Evolutionary conservation across 2,797 vertebrate genomes (phyloP), one percentile per base, ranked within the genome.

Genomic region (Takifugu rubripes): DNA sequence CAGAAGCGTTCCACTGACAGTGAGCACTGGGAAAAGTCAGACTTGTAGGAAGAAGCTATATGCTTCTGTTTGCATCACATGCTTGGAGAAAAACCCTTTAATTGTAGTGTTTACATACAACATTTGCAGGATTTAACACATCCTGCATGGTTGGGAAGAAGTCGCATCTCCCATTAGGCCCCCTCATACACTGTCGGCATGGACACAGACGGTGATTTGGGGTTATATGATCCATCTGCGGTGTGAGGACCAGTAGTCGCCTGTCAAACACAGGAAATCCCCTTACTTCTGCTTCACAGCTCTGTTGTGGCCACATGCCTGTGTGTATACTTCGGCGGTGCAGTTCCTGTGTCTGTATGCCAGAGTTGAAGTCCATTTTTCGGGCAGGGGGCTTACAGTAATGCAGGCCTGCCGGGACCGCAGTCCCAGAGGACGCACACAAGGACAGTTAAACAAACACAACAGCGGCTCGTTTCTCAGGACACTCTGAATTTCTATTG

Each of bases 251-350:
- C 83, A 72, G 84, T 53, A 59, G 72, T 69, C 33, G 42, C 68
- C 70, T 66, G 68, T 64, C 75, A 55, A 64, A 81, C 66, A 64
- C 74, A 86, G 84, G 86, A 87, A 87, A 86, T 84, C 82, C 86
- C 84, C 83, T 78, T 72, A 79, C 81, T 85, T 78, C 83, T 81
- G 76, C 78, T 54, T 59, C 49, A 15, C 59, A 2, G 68, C 62
- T 78, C 74, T 77, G 79, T 83, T 80, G 83, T 83, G 81, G 77
- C 68, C 55, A 36, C 63, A 50, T 48, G 80, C 85, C 81, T 79
- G 74, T 82, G 77, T 78, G 79, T 78, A 70, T 66, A 62, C 74
- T 78, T 72, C 75, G 71, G 78, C 66, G 68, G 79, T 45, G 43
- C 55, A 21, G 69, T 72, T 70, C 63, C 74, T 75, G 68, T 79